Conservation (phyloP, 1,140 invertebrate species). For the Hylaeus volcanicus region DNA sequence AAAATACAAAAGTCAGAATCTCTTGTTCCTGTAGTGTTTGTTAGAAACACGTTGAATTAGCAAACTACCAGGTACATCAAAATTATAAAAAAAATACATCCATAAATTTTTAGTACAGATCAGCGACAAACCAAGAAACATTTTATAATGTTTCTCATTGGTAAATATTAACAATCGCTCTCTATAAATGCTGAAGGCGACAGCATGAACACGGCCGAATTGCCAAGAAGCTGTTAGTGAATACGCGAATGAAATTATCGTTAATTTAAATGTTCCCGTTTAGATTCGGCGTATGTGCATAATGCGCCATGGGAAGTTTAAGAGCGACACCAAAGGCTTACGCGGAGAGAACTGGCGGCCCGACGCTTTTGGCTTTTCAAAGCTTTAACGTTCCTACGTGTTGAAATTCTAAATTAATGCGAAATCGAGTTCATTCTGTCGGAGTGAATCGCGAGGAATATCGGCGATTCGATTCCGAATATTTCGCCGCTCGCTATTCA, state of each 20-base stretch:
- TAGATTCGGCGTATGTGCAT: conserved; percentile 57
- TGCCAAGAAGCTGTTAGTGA: conserved; percentile 43
- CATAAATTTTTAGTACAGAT: too few relatives aligned
- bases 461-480: conserved; percentile 15
- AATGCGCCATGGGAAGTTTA: conserved; percentile 54
- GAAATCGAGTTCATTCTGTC: conserved; percentile 7
- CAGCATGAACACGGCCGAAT: conserved; percentile 44
- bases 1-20: too few relatives aligned
- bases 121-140: too few relatives aligned
- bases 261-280: conserved; percentile 68
- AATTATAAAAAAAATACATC: too few relatives aligned
- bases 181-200: conserved; percentile 15
- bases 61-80: too few relatives aligned
- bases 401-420: conserved; percentile 69
- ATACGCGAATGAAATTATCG: conserved; percentile 56
- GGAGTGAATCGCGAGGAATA: conserved; percentile 38
- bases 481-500: conserved; percentile 16
- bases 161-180: too few relatives aligned
- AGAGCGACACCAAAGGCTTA: conserved; percentile 57
- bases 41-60: too few relatives aligned
- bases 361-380: conserved; percentile 36
- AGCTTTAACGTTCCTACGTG: conserved; percentile 67
- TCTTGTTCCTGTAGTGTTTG: too few relatives aligned
- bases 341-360: conserved; percentile 31
- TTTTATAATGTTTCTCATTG: too few relatives aligned